Evolutionary conservation across 1,140 invertebrate species (phyloP).

Genomic region (Drosophila ananassae): DNA sequence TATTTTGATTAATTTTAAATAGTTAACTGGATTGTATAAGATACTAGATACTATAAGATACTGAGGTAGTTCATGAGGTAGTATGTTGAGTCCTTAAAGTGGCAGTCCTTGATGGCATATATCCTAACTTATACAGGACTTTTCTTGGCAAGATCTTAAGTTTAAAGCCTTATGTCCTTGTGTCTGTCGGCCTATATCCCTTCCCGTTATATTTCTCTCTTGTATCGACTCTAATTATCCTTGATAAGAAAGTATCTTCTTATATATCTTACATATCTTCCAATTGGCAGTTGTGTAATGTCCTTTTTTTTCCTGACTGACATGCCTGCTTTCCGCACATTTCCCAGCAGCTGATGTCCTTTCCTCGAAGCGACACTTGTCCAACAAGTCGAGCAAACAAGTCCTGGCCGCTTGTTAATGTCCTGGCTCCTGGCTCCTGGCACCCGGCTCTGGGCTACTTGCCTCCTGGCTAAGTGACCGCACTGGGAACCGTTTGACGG

Average conservation of each 20-base stretch:
- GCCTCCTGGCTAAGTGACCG: slow-evolving; percentile 37
- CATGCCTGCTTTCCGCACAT: slow-evolving; percentile 1
- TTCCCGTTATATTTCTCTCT: neutral
- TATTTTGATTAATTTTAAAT: neutral
- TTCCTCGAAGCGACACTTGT: slow-evolving; percentile 5
- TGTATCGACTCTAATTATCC: neutral
- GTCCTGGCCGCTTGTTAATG: slow-evolving; percentile 6
- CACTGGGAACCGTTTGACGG: slow-evolving; percentile 25
- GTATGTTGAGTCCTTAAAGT: no score
- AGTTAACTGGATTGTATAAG: neutral
- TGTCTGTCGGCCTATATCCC: neutral
- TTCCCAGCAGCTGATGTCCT: neutral
- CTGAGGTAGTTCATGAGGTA: no score
- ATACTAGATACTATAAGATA: no score
- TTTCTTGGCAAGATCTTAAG: no score
- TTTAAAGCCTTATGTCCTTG: neutral
- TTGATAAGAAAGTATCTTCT: neutral
- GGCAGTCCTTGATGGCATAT: no score
- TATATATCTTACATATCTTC: neutral
- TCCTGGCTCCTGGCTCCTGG: slow-evolving; percentile 9
- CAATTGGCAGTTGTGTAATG: neutral
- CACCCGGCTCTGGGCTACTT: neutral
- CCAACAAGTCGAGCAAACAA: slow-evolving; percentile 7
- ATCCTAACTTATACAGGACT: no score
- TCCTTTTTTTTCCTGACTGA: neutral